Evolutionary conservation across 2,113 vertebrate species (phyloP).

Genomic region (Lophius piscatorius): DNA sequence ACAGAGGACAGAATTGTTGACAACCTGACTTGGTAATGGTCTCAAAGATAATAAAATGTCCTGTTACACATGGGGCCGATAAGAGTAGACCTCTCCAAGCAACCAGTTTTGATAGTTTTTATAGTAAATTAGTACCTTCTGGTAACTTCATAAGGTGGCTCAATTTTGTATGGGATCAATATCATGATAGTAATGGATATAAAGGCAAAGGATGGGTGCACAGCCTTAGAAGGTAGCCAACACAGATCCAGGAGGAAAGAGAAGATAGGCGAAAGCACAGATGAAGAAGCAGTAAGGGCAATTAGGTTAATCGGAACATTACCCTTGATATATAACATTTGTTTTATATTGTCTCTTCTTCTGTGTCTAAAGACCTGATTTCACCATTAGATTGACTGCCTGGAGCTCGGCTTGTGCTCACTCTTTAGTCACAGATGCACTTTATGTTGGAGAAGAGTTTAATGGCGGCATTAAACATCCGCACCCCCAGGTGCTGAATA

Average conservation of each 20-base stretch:
- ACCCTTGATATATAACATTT: slow-evolving; percentile 50
- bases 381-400: slow-evolving; percentile 65
- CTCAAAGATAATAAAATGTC: slow-evolving; percentile 37
- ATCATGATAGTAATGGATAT: slow-evolving; percentile 5
- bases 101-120: slow-evolving; percentile 51
- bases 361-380: slow-evolving; percentile 57
- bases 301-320: slow-evolving; percentile 61
- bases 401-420: slow-evolving; percentile 64
- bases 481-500: slow-evolving; percentile 72
- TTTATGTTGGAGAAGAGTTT: slow-evolving; percentile 74
- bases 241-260: slow-evolving; percentile 13
- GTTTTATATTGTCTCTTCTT: slow-evolving; percentile 53
- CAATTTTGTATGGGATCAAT: neutral
- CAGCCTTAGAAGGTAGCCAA: slow-evolving; percentile 4
- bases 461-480: slow-evolving; percentile 75
- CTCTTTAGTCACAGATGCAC: slow-evolving; percentile 77
- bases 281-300: slow-evolving; percentile 48
- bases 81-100: slow-evolving; percentile 43
- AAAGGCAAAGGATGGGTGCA: neutral
- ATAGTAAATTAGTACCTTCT: slow-evolving; percentile 45
- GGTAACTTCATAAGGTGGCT: slow-evolving; percentile 13
- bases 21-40: slow-evolving; percentile 29
- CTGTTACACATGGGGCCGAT: slow-evolving; percentile 42
- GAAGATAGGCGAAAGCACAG: no score
- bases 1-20: slow-evolving; percentile 11